phyloP scores from a whole-genome alignment of 1,140 invertebrate genomes.

The Physella acuta region DNA sequence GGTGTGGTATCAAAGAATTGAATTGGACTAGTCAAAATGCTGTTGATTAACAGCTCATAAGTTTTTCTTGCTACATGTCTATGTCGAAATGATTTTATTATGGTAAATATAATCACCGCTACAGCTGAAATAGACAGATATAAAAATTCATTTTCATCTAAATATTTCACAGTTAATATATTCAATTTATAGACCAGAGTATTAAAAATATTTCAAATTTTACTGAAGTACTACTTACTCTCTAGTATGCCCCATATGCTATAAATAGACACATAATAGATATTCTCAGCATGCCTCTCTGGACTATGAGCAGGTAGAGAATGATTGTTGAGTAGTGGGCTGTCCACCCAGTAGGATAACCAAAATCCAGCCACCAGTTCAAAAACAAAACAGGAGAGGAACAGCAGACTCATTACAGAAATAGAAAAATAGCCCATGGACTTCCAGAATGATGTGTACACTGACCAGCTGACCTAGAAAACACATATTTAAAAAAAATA shows the following conservation, averaged over 20 bases:
- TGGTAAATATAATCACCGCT: neutral
- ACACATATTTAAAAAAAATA: too few species aligned
- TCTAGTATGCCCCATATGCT: conserved; percentile 42
- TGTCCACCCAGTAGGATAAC: conserved; percentile 53
- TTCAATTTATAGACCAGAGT: too few species aligned
- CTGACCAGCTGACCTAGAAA: conserved; percentile 8
- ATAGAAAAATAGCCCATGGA: neutral
- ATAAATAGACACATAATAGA: conserved; percentile 51
- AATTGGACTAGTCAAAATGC: conserved; percentile 72
- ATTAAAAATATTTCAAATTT: too few species aligned
- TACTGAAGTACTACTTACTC: conserved; percentile 57
- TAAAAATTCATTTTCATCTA: too few species aligned
- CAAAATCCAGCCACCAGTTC: conserved; percentile 34
- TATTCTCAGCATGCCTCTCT: conserved; percentile 32
- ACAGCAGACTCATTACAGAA: neutral
- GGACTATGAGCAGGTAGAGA: conserved; percentile 32
- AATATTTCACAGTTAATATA: too few species aligned
- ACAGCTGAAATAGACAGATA: neutral
- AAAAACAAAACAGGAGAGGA: neutral
- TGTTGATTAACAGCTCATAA: conserved; percentile 74
- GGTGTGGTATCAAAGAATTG: conserved; percentile 88
- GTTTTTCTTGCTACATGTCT: conserved; percentile 49
- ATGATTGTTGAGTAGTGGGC: conserved; percentile 32
- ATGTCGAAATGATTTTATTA: conserved; percentile 3
- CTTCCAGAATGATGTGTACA: neutral